These are phyloP conservation scores for Melangyna quadrimaculata DNA, from an alignment of 2,888 invertebrate genomes.

Conservation along the genomic window DNA sequence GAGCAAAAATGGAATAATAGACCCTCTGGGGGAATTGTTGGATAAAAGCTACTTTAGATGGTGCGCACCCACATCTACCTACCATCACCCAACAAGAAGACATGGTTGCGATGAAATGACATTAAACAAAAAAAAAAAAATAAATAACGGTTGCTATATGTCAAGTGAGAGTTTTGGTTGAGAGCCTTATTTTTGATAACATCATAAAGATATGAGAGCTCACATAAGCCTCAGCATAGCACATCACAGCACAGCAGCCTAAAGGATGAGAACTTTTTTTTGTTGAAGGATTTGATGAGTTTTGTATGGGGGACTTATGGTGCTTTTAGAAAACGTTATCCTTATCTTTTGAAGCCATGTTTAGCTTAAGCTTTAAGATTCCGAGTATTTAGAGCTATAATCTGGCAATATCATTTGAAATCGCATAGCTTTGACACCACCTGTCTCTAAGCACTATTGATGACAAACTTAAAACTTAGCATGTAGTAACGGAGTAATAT, in stretches of 20 bases:
- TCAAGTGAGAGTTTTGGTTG: conserved; percentile 41
- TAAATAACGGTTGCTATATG: conserved; percentile 21
- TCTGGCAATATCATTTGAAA: not conserved
- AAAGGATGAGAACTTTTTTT: conserved; percentile 4
- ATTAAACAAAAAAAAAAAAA: not conserved
- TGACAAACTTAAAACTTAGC: too few relatives aligned
- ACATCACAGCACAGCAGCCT: too few relatives aligned
- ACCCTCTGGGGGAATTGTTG: conserved; percentile 61
- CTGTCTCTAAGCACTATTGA: not conserved
- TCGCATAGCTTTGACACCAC: not conserved
- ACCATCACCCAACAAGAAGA: not conserved
- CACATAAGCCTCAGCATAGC: not conserved
- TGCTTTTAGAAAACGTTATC: not conserved
- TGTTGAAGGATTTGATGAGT: conserved; percentile 29
- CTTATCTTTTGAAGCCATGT: not conserved
- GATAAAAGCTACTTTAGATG: conserved; percentile 64
- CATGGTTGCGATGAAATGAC: not conserved
- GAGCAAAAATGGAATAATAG: conserved; percentile 65
- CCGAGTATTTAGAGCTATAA: not conserved
- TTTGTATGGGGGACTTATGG: not conserved
- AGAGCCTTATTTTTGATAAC: conserved; percentile 25
- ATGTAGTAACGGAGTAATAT: too few relatives aligned
- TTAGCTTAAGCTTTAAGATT: not conserved
- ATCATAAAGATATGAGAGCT: conserved; percentile 23
- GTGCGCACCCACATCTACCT: not conserved